These are phyloP conservation scores for Brachionus manjavacas DNA, from an alignment of 1,140 invertebrate genomes.

Conservation along the genomic window DNA sequence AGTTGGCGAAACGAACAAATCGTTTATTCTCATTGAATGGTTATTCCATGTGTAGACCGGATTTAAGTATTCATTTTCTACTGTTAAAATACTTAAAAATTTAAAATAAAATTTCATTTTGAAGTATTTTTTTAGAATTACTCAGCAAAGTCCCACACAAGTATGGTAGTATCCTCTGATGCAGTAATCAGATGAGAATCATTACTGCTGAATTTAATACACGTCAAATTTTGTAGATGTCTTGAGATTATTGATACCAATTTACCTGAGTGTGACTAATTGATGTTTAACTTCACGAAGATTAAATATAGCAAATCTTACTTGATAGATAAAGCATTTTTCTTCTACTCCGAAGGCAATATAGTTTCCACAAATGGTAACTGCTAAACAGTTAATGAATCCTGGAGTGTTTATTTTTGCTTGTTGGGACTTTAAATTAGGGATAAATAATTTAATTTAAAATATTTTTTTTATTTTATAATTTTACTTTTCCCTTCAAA, in stretches of 20 bases:
- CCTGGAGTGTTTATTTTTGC: constrained; percentile 16
- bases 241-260: background rate
- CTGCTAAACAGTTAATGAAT: constrained; percentile 11
- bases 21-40: constrained; percentile 42
- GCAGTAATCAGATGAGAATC: constrained; percentile 8
- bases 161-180: constrained; percentile 37
- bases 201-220: constrained; percentile 18
- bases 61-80: constrained; percentile 27
- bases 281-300: background rate
- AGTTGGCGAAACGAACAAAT: background rate
- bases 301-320: constrained; percentile 1
- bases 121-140: background rate
- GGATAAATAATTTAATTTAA: background rate
- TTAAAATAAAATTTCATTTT: background rate
- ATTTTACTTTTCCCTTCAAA: constrained; percentile 30
- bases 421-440: constrained; percentile 7
- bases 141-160: constrained; percentile 34
- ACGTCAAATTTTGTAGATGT: constrained; percentile 21
- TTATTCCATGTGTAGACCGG: constrained; percentile 19
- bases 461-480: background rate
- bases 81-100: background rate
- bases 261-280: constrained; percentile 13
- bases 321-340: constrained; percentile 34
- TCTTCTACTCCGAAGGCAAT: constrained; percentile 32
- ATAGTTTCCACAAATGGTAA: constrained; percentile 32